These are phyloP conservation scores for Engraulis encrasicolus DNA, from an alignment of 2,113 vertebrate genomes.

Conservation along the genomic window DNA sequence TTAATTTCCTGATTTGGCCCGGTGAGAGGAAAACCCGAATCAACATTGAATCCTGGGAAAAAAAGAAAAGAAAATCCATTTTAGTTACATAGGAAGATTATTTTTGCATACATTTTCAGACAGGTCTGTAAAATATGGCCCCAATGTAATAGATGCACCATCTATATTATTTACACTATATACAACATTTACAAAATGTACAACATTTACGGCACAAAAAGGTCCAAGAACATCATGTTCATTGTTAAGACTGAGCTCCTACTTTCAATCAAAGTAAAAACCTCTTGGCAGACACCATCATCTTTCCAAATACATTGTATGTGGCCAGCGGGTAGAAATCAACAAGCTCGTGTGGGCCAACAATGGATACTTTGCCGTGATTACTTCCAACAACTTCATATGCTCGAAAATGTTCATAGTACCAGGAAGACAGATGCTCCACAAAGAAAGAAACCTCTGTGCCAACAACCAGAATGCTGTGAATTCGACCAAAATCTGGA, in stretches of 20 bases:
- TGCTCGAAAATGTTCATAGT: constrained; percentile 31
- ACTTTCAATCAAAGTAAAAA: constrained; percentile 20
- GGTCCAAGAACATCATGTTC: too few relatives aligned
- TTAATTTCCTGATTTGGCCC: constrained; percentile 39
- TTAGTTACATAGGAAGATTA: neutral
- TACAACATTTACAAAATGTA: too few relatives aligned
- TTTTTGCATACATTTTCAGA: too few relatives aligned
- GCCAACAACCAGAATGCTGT: constrained; percentile 28
- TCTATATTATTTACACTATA: too few relatives aligned
- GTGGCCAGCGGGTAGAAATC: constrained; percentile 38
- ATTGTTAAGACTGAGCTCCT: too few relatives aligned
- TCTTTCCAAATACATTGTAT: constrained; percentile 31
- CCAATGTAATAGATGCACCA: too few relatives aligned
- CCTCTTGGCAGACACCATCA: constrained; percentile 35
- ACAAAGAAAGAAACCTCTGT: constrained; percentile 32
- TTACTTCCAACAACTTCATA: constrained; percentile 28
- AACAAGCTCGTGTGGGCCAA: constrained; percentile 38
- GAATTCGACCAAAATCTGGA: constrained; percentile 33
- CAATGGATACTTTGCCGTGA: constrained; percentile 33
- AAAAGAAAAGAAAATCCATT: neutral
- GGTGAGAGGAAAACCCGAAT: constrained; percentile 35
- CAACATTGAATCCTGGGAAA: constrained; percentile 32
- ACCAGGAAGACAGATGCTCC: constrained; percentile 21
- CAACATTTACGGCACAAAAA: too few relatives aligned
- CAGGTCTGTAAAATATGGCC: too few relatives aligned